phyloP scores from a whole-genome alignment of 2,113 vertebrate genomes.

The Todiramphus chloris region DNA sequence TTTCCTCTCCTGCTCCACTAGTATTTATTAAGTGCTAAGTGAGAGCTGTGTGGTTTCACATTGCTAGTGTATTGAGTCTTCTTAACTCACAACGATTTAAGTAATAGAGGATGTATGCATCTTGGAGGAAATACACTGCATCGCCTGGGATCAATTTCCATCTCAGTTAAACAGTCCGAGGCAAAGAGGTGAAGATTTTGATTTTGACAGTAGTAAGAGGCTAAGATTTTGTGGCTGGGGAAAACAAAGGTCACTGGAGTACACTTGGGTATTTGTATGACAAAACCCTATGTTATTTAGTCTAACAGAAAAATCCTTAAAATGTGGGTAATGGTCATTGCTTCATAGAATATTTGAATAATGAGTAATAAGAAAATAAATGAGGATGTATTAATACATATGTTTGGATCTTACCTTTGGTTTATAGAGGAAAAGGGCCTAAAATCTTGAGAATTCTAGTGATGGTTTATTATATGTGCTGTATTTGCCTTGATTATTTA shows the following conservation, averaged over 20 bases:
- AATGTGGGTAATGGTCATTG: neutral
- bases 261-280: neutral
- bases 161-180: neutral
- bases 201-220: neutral
- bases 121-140: neutral
- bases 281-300: neutral
- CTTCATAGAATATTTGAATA: neutral
- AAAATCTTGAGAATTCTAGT: neutral
- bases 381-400: neutral
- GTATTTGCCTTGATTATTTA: neutral
- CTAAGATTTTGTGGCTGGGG: neutral
- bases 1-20: neutral
- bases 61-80: neutral
- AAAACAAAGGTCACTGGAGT: neutral
- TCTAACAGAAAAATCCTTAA: neutral
- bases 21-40: neutral
- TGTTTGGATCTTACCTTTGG: neutral
- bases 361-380: neutral
- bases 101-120: neutral
- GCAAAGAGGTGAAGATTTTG: neutral
- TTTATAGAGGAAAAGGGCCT: neutral
- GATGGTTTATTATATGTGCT: neutral
- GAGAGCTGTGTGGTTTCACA: neutral
- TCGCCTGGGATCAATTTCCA: neutral
- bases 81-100: neutral